These are phyloP conservation scores for Sitta carolinensis DNA, from an alignment of 2,797 vertebrate species.

Conservation along the genomic window DNA sequence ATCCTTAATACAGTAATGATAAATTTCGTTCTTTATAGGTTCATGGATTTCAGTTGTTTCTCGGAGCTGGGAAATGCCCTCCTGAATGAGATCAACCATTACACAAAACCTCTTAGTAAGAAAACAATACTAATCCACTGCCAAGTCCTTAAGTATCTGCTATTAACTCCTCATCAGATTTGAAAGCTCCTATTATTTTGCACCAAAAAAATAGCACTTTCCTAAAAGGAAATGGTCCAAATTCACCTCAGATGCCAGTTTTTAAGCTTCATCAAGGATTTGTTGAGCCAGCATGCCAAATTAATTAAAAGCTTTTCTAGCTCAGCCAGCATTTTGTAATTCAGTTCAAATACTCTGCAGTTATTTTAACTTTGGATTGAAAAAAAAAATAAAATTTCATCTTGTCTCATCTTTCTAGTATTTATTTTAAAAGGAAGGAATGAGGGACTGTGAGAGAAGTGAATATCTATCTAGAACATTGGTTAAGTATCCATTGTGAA, in stretches of 20 bases:
- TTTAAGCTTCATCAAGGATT: neutral
- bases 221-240: neutral
- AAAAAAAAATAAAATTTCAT: neutral
- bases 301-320: conserved; percentile 40
- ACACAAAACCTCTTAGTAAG: conserved; percentile 4
- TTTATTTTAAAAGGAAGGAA: neutral
- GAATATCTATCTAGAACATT: neutral
- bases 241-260: conserved; percentile 16
- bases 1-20: neutral
- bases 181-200: conserved; percentile 25
- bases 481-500: neutral
- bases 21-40: neutral
- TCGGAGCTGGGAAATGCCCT: conserved; percentile 16
- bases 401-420: neutral
- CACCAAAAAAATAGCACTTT: conserved; percentile 22
- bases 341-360: neutral
- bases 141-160: conserved; percentile 43
- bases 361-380: neutral
- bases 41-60: neutral
- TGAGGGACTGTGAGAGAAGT: neutral
- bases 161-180: conserved; percentile 15
- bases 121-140: conserved; percentile 17
- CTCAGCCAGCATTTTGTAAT: conserved; percentile 17
- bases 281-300: conserved; percentile 26
- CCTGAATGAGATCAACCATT: neutral